Base-by-base conservation (phyloP, 2,888 invertebrate genomes). In the Hipparchia semele region DNA sequence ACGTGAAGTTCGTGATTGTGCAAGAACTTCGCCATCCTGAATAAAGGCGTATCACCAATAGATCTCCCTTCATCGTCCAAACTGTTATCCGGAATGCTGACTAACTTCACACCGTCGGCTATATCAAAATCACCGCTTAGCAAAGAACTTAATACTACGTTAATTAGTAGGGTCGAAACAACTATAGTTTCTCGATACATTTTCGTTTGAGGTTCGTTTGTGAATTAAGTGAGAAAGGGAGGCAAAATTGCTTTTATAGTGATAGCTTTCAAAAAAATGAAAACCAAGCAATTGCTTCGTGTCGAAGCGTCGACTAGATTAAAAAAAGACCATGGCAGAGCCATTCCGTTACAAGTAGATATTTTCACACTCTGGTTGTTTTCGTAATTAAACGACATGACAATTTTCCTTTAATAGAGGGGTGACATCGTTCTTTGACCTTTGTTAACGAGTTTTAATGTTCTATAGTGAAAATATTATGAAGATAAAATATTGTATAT, bases 1-100 rank as follows among this genome's bases (percentile, higher is more conserved):
- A 97, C 96, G 81, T 96, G 95, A 13, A 97, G 84, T 83, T 97
- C 97, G 78, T 97, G 96, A 2, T 95, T 96, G 82, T 96, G 95
- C 2, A 97, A 86, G 80, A 97, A 97, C 80, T 94, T 95, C 13
- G 96, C 94, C 80, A 97, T 88, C 9, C 95, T 89, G 7, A 94
- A 95, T 71, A 96, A 78, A 0, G 94, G 84, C 0, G 94, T 91
- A 59, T 95, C 94, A 58, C 92, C 95, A 65, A 89, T 84, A 71
- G 90, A 86, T 77, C 94, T 79, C 62, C 94, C 86, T 84, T 84
- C 95, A 86, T 89, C 94, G 78, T 83, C 92, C 78, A 85, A 89
- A 73, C 88, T 91, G 75, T 95, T 95, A 64, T 94, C 86, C 61
- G 90, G 90, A 73, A 92, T 84, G 76, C 94, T 94, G 56, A 96